Conservation (phyloP, 2,797 vertebrate species). For the Sardinella longiceps region DNA sequence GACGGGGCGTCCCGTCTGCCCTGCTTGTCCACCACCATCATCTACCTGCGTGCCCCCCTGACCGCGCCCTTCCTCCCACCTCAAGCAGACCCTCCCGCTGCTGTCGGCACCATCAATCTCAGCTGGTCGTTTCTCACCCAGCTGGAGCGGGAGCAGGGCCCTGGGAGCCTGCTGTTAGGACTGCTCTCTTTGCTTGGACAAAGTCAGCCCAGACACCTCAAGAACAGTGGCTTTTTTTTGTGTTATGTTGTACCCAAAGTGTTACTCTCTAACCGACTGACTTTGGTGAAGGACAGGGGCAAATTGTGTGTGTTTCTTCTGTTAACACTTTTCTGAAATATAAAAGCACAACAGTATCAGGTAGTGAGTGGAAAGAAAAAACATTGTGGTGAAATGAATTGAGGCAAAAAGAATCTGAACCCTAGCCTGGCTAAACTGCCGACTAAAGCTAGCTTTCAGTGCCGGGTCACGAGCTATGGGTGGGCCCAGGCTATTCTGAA, state of each 20-base stretch:
- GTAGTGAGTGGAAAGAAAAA: too few relatives aligned
- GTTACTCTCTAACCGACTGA: not conserved
- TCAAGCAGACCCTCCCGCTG: not conserved
- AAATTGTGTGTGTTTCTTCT: not conserved
- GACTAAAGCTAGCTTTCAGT: too few relatives aligned
- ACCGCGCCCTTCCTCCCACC: not conserved
- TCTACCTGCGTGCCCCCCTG: not conserved
- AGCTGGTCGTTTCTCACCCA: slow-evolving; percentile 19
- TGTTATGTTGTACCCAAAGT: too few relatives aligned
- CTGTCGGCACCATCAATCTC: not conserved
- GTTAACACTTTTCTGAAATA: not conserved
- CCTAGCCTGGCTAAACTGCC: too few relatives aligned
- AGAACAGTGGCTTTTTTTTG: not conserved
- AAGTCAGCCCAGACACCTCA: slow-evolving; percentile 20
- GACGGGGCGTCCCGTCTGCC: not conserved
- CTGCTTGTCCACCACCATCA: not conserved
- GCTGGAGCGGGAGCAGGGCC: not conserved
- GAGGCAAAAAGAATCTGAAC: too few relatives aligned
- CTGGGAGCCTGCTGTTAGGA: not conserved
- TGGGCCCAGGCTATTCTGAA: too few relatives aligned
- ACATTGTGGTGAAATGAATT: too few relatives aligned
- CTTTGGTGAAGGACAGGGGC: not conserved
- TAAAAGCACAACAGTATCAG: too few relatives aligned
- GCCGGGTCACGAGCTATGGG: too few relatives aligned
- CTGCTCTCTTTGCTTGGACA: not conserved